Conservation (phyloP, 1,140 invertebrate genomes). For the Pseudomyrmex gracilis region DNA sequence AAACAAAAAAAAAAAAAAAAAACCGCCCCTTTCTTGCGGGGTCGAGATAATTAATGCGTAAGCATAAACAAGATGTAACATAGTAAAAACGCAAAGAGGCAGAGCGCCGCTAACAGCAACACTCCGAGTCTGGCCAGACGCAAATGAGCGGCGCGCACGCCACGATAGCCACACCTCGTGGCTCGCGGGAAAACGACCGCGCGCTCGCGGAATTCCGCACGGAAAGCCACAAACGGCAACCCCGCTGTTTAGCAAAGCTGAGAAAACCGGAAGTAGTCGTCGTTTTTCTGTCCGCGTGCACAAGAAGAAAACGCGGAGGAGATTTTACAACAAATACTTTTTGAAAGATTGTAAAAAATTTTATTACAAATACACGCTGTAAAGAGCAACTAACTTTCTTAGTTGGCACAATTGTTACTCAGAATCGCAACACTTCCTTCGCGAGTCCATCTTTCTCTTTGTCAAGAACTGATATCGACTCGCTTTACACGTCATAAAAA, state of each 20-base stretch:
- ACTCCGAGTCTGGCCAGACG: constrained; percentile 52
- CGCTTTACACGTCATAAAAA: too few species aligned
- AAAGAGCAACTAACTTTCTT: too few species aligned
- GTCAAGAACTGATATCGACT: too few species aligned
- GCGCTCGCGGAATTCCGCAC: constrained; percentile 39
- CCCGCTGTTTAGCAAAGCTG: constrained; percentile 34
- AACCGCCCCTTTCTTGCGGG: constrained; percentile 21
- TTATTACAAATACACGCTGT: too few species aligned
- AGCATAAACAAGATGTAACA: constrained; percentile 50
- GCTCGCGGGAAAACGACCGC: constrained; percentile 43
- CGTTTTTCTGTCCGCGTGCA: not conserved
- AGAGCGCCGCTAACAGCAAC: constrained; percentile 52
- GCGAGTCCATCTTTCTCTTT: too few species aligned
- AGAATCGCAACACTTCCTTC: too few species aligned
- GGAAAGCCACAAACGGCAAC: constrained; percentile 58
- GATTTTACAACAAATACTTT: not conserved
- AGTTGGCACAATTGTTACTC: too few species aligned
- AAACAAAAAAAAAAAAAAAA: not conserved
- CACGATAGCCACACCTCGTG: constrained; percentile 62
- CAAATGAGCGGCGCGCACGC: constrained; percentile 66
- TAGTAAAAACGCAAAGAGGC: constrained; percentile 45
- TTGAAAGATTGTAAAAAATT: not conserved
- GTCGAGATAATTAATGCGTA: constrained; percentile 43
- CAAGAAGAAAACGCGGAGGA: not conserved
- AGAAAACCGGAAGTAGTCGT: constrained; percentile 7